Percentiles rank a stretch among this genome's conserved stretches.
phyloP scores from a whole-genome alignment of 2,888 invertebrate genomes.

The Achlya flavicornis region DNA sequence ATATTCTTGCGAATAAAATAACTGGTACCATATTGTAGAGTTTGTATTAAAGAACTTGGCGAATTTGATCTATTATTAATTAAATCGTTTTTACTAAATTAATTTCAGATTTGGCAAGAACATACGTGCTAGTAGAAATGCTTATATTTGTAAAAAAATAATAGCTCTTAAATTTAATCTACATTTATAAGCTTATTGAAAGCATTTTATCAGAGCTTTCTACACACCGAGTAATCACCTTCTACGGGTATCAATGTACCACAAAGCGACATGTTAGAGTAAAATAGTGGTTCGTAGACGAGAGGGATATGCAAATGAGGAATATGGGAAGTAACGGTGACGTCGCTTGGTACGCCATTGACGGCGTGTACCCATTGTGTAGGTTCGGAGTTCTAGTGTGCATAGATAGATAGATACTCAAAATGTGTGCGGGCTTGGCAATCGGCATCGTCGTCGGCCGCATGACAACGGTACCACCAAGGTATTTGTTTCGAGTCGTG shows the following conservation, averaged over 20 bases:
- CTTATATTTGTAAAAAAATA: too few relatives aligned
- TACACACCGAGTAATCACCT: background rate
- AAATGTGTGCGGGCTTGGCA: slow-evolving; percentile 36
- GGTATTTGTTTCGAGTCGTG: slow-evolving; percentile 50
- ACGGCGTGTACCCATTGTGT: slow-evolving; percentile 54
- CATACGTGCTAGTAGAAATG: background rate
- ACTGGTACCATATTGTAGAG: too few relatives aligned
- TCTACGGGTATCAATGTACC: slow-evolving; percentile 32
- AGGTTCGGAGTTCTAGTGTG: slow-evolving; percentile 22
- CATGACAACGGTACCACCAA: slow-evolving; percentile 59
- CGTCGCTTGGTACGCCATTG: slow-evolving; percentile 59
- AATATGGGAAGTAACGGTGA: slow-evolving; percentile 69
- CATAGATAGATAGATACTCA: slow-evolving; percentile 21
- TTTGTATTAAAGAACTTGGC: too few relatives aligned
- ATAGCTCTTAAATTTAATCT: too few relatives aligned
- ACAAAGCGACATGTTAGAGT: slow-evolving; percentile 56
- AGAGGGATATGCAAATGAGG: slow-evolving; percentile 75
- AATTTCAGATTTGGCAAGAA: too few relatives aligned
- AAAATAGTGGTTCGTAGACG: slow-evolving; percentile 45
- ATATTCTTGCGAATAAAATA: too few relatives aligned
- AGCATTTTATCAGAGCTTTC: background rate
- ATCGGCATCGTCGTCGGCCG: slow-evolving; percentile 35
- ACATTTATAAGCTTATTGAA: background rate
- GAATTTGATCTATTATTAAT: too few relatives aligned
- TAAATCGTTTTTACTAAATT: too few relatives aligned